Evolutionary conservation across 92 coral and sea anemone genomes (phyloP).

Genomic region (Actinernus sp.): DNA sequence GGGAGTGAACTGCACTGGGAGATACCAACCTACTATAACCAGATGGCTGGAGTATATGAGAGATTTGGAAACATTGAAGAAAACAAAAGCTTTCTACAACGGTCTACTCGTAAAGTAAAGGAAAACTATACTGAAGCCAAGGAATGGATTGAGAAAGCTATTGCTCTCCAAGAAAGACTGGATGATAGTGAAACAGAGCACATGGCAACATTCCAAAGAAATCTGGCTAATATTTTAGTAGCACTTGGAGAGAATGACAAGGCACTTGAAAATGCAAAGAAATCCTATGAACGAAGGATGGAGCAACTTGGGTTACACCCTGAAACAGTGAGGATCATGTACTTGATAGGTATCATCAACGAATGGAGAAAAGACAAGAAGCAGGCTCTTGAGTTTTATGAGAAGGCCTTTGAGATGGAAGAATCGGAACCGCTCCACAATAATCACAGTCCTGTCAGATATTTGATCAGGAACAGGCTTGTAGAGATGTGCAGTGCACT

Average conservation of each 20-base stretch:
- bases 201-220: constrained; percentile 59
- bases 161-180: constrained; percentile 48
- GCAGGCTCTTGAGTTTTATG: constrained; percentile 43
- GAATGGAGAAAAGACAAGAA: constrained; percentile 23
- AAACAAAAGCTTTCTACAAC: not conserved
- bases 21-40: constrained; percentile 68
- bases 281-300: constrained; percentile 49
- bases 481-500: constrained; percentile 3
- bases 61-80: constrained; percentile 13
- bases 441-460: constrained; percentile 62
- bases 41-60: constrained; percentile 58
- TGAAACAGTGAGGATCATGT: constrained; percentile 66
- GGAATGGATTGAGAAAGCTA: constrained; percentile 44
- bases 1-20: constrained; percentile 60
- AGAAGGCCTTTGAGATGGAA: constrained; percentile 72
- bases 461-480: constrained; percentile 13
- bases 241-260: constrained; percentile 30
- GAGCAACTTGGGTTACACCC: constrained; percentile 56
- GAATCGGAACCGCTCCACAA: constrained; percentile 45
- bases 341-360: constrained; percentile 50
- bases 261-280: constrained; percentile 50
- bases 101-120: constrained; percentile 1
- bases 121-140: constrained; percentile 43
- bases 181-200: constrained; percentile 46
- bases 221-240: constrained; percentile 65